These are phyloP conservation scores for Geopemphigus sp. DNA, from an alignment of 1,140 invertebrate genomes.

Conservation along the genomic window DNA sequence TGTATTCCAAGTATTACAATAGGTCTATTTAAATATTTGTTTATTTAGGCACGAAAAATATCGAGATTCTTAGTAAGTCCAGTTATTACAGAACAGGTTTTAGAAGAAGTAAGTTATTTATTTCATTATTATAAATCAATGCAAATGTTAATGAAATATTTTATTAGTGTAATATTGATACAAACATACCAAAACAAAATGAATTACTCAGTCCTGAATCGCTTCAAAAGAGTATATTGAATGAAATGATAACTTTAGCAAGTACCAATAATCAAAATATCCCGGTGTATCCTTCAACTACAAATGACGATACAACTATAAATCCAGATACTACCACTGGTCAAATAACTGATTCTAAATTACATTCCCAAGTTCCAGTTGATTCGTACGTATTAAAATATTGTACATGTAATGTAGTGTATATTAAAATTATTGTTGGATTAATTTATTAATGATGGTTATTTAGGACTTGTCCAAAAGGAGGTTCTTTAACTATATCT, in stretches of 20 bases:
- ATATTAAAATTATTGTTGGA: background rate
- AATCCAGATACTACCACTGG: background rate
- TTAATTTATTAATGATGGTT: background rate
- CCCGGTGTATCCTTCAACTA: background rate
- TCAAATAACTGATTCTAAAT: constrained; percentile 20
- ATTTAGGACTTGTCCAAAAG: constrained; percentile 45
- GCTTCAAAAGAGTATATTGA: constrained; percentile 37
- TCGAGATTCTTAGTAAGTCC: constrained; percentile 78
- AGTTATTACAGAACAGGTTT: constrained; percentile 56
- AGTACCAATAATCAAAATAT: constrained; percentile 24
- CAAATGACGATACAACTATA: constrained; percentile 11
- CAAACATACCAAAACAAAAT: constrained; percentile 11
- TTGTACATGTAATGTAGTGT: background rate
- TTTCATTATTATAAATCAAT: background rate
- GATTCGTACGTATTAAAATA: constrained; percentile 4
- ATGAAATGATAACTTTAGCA: constrained; percentile 39
- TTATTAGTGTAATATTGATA: constrained; percentile 30
- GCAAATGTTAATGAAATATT: too few relatives aligned
- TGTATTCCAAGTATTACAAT: too few relatives aligned
- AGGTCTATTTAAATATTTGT: constrained; percentile 35
- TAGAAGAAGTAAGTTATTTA: constrained; percentile 23
- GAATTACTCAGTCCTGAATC: constrained; percentile 44
- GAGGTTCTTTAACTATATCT: constrained; percentile 60
- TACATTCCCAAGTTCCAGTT: constrained; percentile 19
- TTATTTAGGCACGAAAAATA: constrained; percentile 63